These are phyloP conservation scores for Zaprionus ghesquierei DNA, from an alignment of 1,140 invertebrate genomes.

Conservation along the genomic window DNA sequence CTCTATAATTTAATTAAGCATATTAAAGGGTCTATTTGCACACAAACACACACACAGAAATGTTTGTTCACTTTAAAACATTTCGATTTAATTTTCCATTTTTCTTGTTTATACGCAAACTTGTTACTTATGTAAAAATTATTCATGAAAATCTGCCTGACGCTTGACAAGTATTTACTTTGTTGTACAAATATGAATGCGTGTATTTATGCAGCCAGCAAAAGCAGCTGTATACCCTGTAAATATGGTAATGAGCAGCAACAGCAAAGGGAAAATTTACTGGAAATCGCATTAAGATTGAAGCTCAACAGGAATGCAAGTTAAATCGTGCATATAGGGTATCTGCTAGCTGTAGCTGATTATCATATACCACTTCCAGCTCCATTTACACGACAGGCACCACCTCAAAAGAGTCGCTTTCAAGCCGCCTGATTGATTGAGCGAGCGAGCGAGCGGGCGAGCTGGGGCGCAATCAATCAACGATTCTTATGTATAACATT, in stretches of 20 bases:
- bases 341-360: not conserved
- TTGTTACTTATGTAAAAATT: not conserved
- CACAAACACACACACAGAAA: too few relatives aligned
- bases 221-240: not conserved
- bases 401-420: not conserved
- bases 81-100: not conserved
- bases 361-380: not conserved
- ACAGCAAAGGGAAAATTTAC: too few relatives aligned
- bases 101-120: not conserved
- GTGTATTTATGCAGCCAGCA: not conserved
- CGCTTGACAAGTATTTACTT: not conserved
- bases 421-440: conserved; percentile 47
- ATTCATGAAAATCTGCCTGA: not conserved
- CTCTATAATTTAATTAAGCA: not conserved
- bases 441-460: not conserved
- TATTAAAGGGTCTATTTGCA: not conserved
- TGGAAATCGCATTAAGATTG: too few relatives aligned
- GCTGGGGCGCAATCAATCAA: conserved; percentile 49
- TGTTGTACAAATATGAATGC: not conserved
- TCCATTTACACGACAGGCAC: not conserved
- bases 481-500: conserved; percentile 42
- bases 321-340: not conserved
- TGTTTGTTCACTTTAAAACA: not conserved
- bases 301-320: too few relatives aligned
- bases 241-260: not conserved